These are phyloP conservation scores for Lutjanus campechanus DNA, from an alignment of 2,797 vertebrate species.

Conservation along the genomic window DNA sequence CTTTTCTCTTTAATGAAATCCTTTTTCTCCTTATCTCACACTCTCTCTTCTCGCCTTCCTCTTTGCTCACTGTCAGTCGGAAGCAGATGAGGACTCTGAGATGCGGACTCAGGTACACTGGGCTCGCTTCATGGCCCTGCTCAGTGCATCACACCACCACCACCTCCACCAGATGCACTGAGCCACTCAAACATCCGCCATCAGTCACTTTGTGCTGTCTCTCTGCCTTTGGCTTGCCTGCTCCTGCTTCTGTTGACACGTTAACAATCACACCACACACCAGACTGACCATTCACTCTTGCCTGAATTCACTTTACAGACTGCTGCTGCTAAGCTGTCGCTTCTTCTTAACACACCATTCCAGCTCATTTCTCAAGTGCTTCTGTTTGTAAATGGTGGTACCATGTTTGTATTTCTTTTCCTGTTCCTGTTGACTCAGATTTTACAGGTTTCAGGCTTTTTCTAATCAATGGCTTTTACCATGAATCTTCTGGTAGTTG, in stretches of 20 bases:
- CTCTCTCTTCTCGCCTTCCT: constrained; percentile 29
- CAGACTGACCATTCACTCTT: constrained; percentile 40
- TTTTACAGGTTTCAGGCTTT: constrained; percentile 41
- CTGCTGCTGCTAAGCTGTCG: constrained; percentile 40
- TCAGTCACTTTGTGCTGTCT: constrained; percentile 54
- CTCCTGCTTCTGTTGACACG: constrained; percentile 37
- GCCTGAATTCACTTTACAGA: constrained; percentile 44
- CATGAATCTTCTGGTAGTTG: not conserved
- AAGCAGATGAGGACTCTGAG: constrained; percentile 96
- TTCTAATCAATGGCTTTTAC: constrained; percentile 1
- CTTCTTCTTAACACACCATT: constrained; percentile 33
- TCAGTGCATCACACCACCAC: constrained; percentile 64
- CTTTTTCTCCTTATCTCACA: constrained; percentile 44
- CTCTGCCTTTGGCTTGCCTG: constrained; percentile 42
- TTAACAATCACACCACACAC: constrained; percentile 36
- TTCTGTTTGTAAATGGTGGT: constrained; percentile 32
- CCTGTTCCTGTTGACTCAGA: constrained; percentile 22
- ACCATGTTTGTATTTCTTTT: constrained; percentile 30
- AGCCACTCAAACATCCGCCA: constrained; percentile 58
- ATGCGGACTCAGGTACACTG: constrained; percentile 93
- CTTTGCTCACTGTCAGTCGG: constrained; percentile 89
- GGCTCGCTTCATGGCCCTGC: constrained; percentile 53
- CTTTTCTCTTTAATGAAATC: constrained; percentile 17
- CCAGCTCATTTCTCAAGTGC: constrained; percentile 44
- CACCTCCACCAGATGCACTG: constrained; percentile 60